These are phyloP conservation scores for Bucco capensis DNA, from an alignment of 2,113 vertebrate genomes.

Conservation along the genomic window DNA sequence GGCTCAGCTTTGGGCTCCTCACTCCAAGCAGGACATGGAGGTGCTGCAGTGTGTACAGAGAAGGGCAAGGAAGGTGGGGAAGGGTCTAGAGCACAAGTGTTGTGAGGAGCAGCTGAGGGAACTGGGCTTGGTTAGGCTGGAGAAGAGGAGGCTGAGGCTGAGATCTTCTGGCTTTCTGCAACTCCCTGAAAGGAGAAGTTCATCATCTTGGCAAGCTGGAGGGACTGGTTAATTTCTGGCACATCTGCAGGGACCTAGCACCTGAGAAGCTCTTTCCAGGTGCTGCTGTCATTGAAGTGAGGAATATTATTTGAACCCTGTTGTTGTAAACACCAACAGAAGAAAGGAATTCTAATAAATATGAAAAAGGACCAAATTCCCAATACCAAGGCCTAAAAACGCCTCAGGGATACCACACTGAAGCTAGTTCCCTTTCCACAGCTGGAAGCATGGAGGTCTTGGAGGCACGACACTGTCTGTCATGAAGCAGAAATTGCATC, in stretches of 20 bases:
- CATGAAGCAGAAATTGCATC: background rate
- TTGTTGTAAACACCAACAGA: background rate
- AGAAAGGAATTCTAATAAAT: rapidly evolving
- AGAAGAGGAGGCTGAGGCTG: no score
- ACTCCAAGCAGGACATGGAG: no score
- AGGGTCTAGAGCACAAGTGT: no score
- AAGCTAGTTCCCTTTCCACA: background rate
- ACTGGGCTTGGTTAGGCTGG: no score
- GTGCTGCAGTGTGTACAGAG: no score
- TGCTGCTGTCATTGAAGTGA: background rate
- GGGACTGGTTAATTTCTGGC: background rate
- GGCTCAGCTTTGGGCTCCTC: no score
- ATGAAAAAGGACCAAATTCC: background rate
- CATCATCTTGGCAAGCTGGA: background rate
- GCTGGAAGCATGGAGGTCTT: background rate
- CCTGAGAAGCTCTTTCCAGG: background rate
- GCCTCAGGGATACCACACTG: background rate
- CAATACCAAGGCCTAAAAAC: background rate
- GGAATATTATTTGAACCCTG: background rate
- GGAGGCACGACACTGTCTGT: rapidly evolving
- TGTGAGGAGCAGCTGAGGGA: no score
- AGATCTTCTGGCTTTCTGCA: no score
- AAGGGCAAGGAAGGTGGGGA: no score
- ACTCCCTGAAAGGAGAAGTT: no score
- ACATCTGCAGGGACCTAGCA: rapidly evolving